These are phyloP conservation scores for Sarcophaga bullata DNA, from an alignment of 1,140 invertebrate genomes.

Conservation along the genomic window DNA sequence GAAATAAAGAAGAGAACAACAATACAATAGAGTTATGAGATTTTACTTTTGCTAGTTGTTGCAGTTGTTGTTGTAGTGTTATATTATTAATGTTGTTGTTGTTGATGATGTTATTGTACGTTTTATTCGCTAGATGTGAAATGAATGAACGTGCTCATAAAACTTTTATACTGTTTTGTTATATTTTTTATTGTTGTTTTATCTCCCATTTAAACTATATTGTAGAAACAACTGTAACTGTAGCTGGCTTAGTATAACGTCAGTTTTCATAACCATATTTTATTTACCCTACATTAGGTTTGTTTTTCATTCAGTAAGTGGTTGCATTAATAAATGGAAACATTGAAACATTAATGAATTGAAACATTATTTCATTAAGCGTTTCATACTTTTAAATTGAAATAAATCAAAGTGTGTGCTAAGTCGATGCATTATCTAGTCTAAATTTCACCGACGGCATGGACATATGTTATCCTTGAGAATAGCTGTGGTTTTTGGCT, in stretches of 20 bases:
- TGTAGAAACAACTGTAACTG: neutral
- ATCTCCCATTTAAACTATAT: neutral
- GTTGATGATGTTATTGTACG: neutral
- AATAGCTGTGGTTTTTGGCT: no score
- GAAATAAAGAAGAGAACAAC: neutral
- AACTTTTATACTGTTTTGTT: conserved; percentile 11
- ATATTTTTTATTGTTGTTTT: neutral
- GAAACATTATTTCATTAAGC: no score
- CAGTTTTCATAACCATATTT: conserved; percentile 3
- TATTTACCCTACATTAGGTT: neutral
- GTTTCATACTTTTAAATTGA: no score
- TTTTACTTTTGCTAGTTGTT: conserved; percentile 12
- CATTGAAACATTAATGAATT: no score
- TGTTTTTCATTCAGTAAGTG: no score
- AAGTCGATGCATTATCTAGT: no score
- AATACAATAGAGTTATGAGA: conserved; percentile 24
- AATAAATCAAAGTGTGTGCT: no score
- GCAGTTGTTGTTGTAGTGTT: neutral
- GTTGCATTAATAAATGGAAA: no score
- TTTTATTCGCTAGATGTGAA: conserved; percentile 15
- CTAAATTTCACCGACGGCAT: no score
- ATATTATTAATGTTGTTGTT: neutral
- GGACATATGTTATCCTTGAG: no score
- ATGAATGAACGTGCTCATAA: conserved; percentile 21
- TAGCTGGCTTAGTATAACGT: neutral